These are phyloP conservation scores for Meliscaeva auricollis DNA, from an alignment of 2,888 invertebrate genomes.

Conservation along the genomic window DNA sequence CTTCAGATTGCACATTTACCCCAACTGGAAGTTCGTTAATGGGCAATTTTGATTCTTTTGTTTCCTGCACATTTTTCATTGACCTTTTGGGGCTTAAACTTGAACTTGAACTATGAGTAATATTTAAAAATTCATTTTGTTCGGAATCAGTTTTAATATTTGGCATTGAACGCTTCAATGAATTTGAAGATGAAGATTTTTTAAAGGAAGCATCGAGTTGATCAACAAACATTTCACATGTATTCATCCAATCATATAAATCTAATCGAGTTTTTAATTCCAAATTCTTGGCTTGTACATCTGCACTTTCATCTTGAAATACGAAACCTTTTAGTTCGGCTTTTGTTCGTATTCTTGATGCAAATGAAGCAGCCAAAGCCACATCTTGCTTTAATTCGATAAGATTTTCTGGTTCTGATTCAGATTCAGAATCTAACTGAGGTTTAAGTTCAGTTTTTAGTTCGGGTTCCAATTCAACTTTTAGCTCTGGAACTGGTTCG, in stretches of 20 bases:
- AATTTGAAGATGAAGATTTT: background rate
- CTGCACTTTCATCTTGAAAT: slow-evolving; percentile 75
- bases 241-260: slow-evolving; percentile 86
- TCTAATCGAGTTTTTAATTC: slow-evolving; percentile 77
- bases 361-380: slow-evolving; percentile 85
- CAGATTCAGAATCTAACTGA: background rate
- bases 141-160: slow-evolving; percentile 8
- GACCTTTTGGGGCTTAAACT: slow-evolving; percentile 5
- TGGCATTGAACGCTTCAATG: background rate
- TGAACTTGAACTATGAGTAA: background rate
- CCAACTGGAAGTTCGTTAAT: background rate
- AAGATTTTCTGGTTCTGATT: background rate
- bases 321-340: slow-evolving; percentile 90
- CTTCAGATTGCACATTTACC: background rate
- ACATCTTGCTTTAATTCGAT: slow-evolving; percentile 82
- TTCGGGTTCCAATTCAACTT: background rate
- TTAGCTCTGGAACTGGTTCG: background rate
- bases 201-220: slow-evolving; percentile 84
- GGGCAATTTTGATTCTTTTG: background rate
- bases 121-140: background rate
- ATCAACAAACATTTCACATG: slow-evolving; percentile 92
- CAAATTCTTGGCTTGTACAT: slow-evolving; percentile 60
- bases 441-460: background rate
- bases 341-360: slow-evolving; percentile 92
- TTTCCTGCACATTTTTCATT: background rate